These are phyloP conservation scores for Trichogramma evanescens DNA, from an alignment of 2,888 invertebrate genomes.

Conservation along the genomic window DNA sequence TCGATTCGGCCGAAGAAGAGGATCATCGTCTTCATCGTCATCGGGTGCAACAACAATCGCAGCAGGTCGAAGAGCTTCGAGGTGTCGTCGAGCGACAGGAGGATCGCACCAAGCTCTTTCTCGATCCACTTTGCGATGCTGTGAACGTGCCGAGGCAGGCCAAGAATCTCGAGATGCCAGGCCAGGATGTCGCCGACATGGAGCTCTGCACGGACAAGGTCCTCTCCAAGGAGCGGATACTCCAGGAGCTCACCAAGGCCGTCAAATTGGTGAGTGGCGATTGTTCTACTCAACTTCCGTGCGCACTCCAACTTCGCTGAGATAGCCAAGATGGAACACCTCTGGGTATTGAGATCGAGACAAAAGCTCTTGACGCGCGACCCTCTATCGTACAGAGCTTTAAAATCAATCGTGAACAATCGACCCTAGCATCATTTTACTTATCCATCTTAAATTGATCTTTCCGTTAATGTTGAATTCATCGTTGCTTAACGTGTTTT, in stretches of 20 bases:
- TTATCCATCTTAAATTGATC: too few species aligned
- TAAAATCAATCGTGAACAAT: too few species aligned
- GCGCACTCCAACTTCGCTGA: too few species aligned
- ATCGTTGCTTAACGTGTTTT: too few species aligned
- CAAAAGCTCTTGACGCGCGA: too few species aligned
- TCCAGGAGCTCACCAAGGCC: conserved; percentile 45
- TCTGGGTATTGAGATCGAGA: too few species aligned
- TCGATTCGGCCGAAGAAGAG: neutral
- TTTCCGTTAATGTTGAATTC: too few species aligned
- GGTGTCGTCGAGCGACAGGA: neutral
- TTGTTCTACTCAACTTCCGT: too few species aligned
- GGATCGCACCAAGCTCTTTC: neutral
- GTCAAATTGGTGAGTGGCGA: conserved; percentile 43
- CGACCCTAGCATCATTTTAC: too few species aligned
- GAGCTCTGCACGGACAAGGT: conserved; percentile 45
- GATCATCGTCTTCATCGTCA: conserved; percentile 18
- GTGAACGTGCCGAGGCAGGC: conserved; percentile 20
- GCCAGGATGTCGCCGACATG: conserved; percentile 35
- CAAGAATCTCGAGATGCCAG: conserved; percentile 32
- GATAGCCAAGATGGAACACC: too few species aligned
- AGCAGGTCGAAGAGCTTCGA: neutral
- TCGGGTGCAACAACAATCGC: conserved; percentile 13
- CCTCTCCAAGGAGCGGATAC: conserved; percentile 42
- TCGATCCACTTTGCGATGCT: conserved; percentile 26
- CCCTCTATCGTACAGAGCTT: too few species aligned